These are phyloP conservation scores for Anser cygnoides DNA, from an alignment of 2,113 vertebrate genomes.

Conservation along the genomic window DNA sequence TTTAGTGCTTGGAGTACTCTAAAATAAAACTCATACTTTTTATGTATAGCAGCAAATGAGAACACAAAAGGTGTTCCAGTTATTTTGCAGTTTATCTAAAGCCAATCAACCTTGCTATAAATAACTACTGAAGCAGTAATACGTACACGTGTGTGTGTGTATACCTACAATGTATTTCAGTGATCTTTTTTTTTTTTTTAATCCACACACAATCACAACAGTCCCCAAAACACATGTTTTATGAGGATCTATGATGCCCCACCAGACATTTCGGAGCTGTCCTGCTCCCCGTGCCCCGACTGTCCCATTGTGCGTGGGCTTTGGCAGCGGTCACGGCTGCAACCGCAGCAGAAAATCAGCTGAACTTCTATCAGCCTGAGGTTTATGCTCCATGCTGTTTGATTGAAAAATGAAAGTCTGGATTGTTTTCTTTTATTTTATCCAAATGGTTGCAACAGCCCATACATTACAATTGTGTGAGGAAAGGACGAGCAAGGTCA, in stretches of 20 bases:
- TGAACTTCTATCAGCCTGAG: neutral
- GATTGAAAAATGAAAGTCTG: neutral
- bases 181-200: no score
- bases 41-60: neutral
- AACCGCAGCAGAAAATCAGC: neutral
- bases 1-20: neutral
- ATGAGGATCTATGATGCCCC: neutral
- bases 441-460: neutral
- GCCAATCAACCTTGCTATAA: neutral
- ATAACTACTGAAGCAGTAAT: neutral
- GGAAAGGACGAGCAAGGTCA: constrained; percentile 51
- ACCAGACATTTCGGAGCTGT: neutral
- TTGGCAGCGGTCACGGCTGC: neutral
- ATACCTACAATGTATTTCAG: neutral
- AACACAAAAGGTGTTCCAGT: neutral
- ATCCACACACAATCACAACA: neutral
- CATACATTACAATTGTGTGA: neutral
- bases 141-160: neutral
- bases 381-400: neutral
- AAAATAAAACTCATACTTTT: neutral
- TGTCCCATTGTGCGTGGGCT: neutral
- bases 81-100: neutral
- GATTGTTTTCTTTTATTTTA: neutral
- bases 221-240: neutral
- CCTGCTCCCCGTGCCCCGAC: neutral